phyloP scores from a whole-genome alignment of 2,797 vertebrate species.

The Chelon auratus region DNA sequence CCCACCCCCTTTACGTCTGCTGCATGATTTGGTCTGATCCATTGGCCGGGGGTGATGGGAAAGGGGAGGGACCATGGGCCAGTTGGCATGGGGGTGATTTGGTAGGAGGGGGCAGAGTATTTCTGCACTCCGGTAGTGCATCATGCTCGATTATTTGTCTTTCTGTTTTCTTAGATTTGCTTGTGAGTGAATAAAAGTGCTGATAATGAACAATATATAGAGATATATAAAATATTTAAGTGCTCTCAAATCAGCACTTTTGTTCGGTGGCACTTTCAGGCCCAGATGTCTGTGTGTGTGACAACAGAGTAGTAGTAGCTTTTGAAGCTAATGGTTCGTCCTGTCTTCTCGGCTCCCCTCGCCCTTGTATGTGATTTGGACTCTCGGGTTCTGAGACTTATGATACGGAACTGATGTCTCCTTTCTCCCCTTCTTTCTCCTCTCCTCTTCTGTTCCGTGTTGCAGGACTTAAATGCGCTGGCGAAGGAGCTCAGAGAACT shows the following conservation, averaged over 20 bases:
- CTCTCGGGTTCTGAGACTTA: slow-evolving; percentile 14
- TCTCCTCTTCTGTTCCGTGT: slow-evolving; percentile 34
- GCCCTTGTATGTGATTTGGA: slow-evolving; percentile 24
- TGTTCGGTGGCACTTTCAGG: slow-evolving; percentile 32
- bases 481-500: slow-evolving; percentile 96
- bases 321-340: slow-evolving; percentile 39
- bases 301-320: slow-evolving; percentile 31
- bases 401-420: slow-evolving; percentile 6
- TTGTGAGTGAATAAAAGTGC: slow-evolving; percentile 51
- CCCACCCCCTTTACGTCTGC: slow-evolving; percentile 1
- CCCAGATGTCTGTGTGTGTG: slow-evolving; percentile 30
- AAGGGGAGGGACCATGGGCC: slow-evolving; percentile 23
- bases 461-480: slow-evolving; percentile 94
- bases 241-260: slow-evolving; percentile 54
- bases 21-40: slow-evolving; percentile 76
- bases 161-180: slow-evolving; percentile 35
- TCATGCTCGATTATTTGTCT: slow-evolving; percentile 33
- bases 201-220: slow-evolving; percentile 39
- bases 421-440: slow-evolving; percentile 19
- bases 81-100: slow-evolving; percentile 69
- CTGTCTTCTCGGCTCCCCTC: slow-evolving; percentile 13
- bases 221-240: not conserved
- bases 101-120: slow-evolving; percentile 16
- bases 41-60: slow-evolving; percentile 43
- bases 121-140: slow-evolving; percentile 26